Percentiles rank a stretch among this genome's conserved stretches.
phyloP scores from a whole-genome alignment of 2,797 vertebrate species.

The Gorsachius magnificus region DNA sequence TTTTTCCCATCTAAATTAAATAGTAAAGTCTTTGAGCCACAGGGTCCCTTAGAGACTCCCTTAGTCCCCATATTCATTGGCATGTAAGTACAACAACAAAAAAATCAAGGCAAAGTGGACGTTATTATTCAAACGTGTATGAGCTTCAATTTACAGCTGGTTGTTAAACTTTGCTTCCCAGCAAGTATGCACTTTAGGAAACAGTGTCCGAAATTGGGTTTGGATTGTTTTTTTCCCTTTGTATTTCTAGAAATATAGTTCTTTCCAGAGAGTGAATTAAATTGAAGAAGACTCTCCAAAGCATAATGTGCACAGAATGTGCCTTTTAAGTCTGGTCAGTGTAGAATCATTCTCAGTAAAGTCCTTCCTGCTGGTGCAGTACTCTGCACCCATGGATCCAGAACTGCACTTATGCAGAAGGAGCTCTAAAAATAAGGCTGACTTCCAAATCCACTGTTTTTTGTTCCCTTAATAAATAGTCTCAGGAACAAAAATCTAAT shows the following conservation, averaged over 20 bases:
- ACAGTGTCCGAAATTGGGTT: accelerated
- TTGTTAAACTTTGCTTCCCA: neutral
- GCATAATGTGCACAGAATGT: neutral
- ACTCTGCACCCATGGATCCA: neutral
- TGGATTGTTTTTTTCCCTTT: neutral
- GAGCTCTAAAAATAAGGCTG: neutral
- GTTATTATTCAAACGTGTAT: neutral
- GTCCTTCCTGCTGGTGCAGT: neutral
- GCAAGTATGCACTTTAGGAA: neutral
- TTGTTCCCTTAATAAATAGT: neutral
- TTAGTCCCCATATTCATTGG: neutral
- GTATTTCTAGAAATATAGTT: neutral
- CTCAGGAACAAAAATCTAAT: neutral
- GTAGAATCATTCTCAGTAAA: neutral
- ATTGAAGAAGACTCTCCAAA: neutral
- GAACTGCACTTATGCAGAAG: neutral
- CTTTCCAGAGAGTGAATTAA: neutral
- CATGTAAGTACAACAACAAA: neutral
- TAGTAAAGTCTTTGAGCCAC: neutral
- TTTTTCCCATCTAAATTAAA: neutral
- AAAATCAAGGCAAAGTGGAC: neutral
- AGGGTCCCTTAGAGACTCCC: neutral
- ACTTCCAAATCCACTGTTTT: neutral
- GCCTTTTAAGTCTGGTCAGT: neutral
- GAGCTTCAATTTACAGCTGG: neutral